phyloP scores from a whole-genome alignment of 37 sponge, comb jelly and placozoan species.

The Diacarnus erythraeanus region DNA sequence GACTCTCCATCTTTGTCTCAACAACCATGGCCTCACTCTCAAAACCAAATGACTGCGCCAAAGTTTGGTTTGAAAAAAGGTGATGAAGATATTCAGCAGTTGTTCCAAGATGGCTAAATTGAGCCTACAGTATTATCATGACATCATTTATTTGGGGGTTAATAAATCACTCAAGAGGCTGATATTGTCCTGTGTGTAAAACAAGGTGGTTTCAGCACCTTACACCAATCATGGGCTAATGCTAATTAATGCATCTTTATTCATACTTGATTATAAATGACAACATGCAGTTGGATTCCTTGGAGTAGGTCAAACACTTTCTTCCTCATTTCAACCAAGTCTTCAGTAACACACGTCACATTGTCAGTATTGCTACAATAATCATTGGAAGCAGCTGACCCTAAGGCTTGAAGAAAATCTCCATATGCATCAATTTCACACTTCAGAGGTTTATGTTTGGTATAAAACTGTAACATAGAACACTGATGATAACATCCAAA shows the following conservation, averaged over 20 bases:
- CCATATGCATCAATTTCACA: slow-evolving; percentile 87
- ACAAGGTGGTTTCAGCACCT: not conserved
- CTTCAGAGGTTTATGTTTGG: slow-evolving; percentile 51
- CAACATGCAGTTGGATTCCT: slow-evolving; percentile 33
- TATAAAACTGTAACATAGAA: slow-evolving; percentile 49
- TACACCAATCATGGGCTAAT: not conserved
- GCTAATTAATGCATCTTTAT: not conserved
- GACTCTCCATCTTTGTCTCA: not conserved
- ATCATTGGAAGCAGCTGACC: slow-evolving; percentile 35
- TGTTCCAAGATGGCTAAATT: slow-evolving; percentile 70
- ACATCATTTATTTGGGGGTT: not conserved
- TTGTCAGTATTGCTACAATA: slow-evolving; percentile 40
- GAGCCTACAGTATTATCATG: slow-evolving; percentile 20
- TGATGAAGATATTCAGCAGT: slow-evolving; percentile 59
- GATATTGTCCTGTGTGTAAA: not conserved
- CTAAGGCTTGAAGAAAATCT: slow-evolving; percentile 80
- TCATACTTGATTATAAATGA: slow-evolving; percentile 54
- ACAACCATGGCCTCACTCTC: slow-evolving; percentile 25
- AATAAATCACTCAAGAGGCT: not conserved
- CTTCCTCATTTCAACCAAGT: slow-evolving; percentile 36
- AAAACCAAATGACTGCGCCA: slow-evolving; percentile 28
- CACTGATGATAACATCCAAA: not conserved
- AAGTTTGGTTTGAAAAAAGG: slow-evolving; percentile 26
- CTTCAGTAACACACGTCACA: slow-evolving; percentile 28
- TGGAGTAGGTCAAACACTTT: slow-evolving; percentile 43